Conservation (phyloP, 1,140 invertebrate species). For the Drosophila ironensis region DNA sequence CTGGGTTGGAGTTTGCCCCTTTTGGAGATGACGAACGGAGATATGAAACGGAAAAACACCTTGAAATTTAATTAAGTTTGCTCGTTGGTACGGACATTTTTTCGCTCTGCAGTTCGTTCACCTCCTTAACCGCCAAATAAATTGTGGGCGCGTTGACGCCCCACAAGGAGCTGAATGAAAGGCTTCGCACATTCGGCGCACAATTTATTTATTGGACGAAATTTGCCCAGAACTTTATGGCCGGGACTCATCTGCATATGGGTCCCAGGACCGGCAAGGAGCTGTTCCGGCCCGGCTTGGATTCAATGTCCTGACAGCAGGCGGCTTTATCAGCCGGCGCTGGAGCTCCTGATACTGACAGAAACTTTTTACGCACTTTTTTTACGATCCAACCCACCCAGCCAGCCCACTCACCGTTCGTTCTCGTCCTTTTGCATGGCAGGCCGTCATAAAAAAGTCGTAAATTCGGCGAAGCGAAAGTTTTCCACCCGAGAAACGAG, state of each 20-base stretch:
- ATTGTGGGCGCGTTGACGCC: conserved; percentile 35
- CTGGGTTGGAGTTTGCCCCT: no score
- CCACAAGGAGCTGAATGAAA: conserved; percentile 37
- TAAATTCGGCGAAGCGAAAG: conserved; percentile 74
- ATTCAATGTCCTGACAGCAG: conserved; percentile 15
- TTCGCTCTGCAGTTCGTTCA: conserved; percentile 16
- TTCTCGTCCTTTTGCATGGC: conserved; percentile 56
- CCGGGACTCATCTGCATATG: conserved; percentile 70
- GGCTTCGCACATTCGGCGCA: conserved; percentile 63
- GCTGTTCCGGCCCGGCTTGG: neutral
- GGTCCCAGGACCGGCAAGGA: conserved; percentile 14
- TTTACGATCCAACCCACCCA: conserved; percentile 50
- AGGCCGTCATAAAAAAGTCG: conserved; percentile 76
- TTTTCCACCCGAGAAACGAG: conserved; percentile 43
- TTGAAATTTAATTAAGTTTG: no score
- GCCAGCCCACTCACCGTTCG: neutral
- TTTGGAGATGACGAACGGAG: no score
- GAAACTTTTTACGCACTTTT: conserved; percentile 72
- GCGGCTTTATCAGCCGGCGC: conserved; percentile 49
- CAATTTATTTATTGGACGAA: conserved; percentile 70
- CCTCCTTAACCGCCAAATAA: conserved; percentile 14
- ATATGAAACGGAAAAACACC: no score
- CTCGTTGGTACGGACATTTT: no score
- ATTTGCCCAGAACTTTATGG: conserved; percentile 52
- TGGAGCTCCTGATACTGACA: conserved; percentile 22